These are phyloP conservation scores for Lagopus muta DNA, from an alignment of 2,113 vertebrate genomes.

Conservation along the genomic window DNA sequence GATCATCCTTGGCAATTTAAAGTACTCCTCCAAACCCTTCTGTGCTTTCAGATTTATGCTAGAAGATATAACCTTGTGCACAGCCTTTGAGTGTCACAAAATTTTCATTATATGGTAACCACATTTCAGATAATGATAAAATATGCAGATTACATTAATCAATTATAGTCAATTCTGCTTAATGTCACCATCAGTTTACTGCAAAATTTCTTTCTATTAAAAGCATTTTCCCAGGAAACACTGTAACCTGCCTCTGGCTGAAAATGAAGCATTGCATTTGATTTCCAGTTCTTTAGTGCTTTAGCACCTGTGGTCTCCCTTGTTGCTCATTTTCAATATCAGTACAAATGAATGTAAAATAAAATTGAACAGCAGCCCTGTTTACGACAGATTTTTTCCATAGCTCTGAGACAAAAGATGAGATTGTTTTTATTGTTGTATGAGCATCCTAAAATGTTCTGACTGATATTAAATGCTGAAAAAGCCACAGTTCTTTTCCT, in stretches of 20 bases:
- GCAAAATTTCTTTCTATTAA: background rate
- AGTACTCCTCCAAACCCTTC: conserved; percentile 6
- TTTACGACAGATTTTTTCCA: conserved; percentile 10
- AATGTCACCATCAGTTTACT: background rate
- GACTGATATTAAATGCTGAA: background rate
- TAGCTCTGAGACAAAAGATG: background rate
- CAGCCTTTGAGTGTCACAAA: background rate
- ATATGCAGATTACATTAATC: conserved; percentile 24
- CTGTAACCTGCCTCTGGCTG: background rate
- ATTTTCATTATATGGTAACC: background rate
- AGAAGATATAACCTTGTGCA: conserved; percentile 35
- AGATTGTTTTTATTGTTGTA: conserved; percentile 3
- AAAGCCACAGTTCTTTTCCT: background rate
- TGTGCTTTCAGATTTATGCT: conserved; percentile 26
- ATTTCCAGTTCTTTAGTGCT: conserved; percentile 33
- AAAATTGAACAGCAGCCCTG: conserved; percentile 40
- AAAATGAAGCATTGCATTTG: conserved; percentile 49
- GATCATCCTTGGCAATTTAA: conserved; percentile 56
- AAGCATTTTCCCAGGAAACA: conserved; percentile 13
- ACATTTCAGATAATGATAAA: conserved; percentile 19
- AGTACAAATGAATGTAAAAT: conserved; percentile 36
- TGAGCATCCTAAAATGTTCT: background rate
- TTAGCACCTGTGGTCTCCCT: conserved; percentile 49
- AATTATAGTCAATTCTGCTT: background rate
- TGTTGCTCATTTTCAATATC: conserved; percentile 41